These are phyloP conservation scores for Eupithecia exiguata DNA, from an alignment of 2,888 invertebrate genomes.

Conservation along the genomic window DNA sequence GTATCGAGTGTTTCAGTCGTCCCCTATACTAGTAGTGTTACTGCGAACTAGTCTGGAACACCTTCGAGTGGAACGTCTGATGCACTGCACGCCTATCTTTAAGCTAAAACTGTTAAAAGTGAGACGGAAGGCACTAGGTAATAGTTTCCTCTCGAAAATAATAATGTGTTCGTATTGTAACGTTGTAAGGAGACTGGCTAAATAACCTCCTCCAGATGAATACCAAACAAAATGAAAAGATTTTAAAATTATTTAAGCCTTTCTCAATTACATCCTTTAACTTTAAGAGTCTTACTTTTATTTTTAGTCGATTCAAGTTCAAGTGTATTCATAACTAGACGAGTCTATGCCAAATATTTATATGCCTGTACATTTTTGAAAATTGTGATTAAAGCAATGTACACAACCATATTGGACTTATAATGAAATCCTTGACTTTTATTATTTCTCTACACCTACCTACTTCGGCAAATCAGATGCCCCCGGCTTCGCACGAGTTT, in stretches of 20 bases:
- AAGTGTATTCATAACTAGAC: conserved; percentile 63
- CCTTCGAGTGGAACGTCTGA: conserved; percentile 28
- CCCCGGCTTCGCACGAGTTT: neutral
- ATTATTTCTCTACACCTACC: conserved; percentile 15
- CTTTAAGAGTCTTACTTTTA: conserved; percentile 71
- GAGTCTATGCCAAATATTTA: conserved; percentile 77
- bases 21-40: conserved; percentile 56
- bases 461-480: neutral
- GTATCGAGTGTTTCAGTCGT: neutral
- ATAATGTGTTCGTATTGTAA: conserved; percentile 46
- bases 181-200: conserved; percentile 64
- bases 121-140: conserved; percentile 45
- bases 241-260: conserved; percentile 63
- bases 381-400: conserved; percentile 69
- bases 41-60: conserved; percentile 68
- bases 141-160: conserved; percentile 32
- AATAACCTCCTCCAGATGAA: conserved; percentile 74
- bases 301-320: conserved; percentile 56
- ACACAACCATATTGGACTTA: conserved; percentile 57
- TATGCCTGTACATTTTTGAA: conserved; percentile 68
- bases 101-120: conserved; percentile 47
- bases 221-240: conserved; percentile 57
- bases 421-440: conserved; percentile 45
- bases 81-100: conserved; percentile 47
- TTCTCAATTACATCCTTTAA: conserved; percentile 69